Evolutionary conservation across 2,888 invertebrate species (phyloP), one percentile per base, ranked within the genome.

Genomic region (Drosophila acutilabella): DNA sequence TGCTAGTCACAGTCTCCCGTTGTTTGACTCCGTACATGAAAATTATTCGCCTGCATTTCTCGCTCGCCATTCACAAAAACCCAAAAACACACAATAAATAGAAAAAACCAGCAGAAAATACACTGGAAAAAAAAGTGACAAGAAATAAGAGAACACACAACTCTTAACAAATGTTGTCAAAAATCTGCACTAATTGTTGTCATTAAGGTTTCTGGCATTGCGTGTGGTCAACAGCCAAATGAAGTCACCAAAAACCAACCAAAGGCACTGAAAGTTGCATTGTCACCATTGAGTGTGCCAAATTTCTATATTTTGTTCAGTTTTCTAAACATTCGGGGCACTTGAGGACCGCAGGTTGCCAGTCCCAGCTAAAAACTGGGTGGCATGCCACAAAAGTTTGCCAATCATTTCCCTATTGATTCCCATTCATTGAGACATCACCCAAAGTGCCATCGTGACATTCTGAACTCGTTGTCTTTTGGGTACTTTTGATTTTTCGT

Each of bases 171-270:
- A 38, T 20, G 45, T 50, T 33, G 54, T 48, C 18, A 64, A 54
- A 72, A 71, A 67, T 71, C 52, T 83, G 89, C 79, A 84, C 83
- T 89, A 83, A 83, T 89, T 88, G 89, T 89, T 89, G 75, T 81
- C 89, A 83, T 88, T 84, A 83, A 67, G 74, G 33, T 62, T 66
- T 26, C 18, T 33, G 36, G n/a, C 41, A 23, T 11, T 73, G 80
- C 61, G 80, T 81, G 76, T 80, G 80, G 80, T 56, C 85, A 53
- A 44, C 58, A 33, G 48, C 16, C 52, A 70, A 70, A 75, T 75
- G 51, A 67, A 80, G 75, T 76, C 79, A 70, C 50, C 69, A 51
- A 51, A 20, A 56, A 45, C 41, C 7, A 36, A 36, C 23, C 45
- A 23, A 54, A 57, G 38, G 36, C 11, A 6, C 5, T 36, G 36